These are phyloP conservation scores for Rhinella marina DNA, from an alignment of 2,797 vertebrate species.

Conservation along the genomic window DNA sequence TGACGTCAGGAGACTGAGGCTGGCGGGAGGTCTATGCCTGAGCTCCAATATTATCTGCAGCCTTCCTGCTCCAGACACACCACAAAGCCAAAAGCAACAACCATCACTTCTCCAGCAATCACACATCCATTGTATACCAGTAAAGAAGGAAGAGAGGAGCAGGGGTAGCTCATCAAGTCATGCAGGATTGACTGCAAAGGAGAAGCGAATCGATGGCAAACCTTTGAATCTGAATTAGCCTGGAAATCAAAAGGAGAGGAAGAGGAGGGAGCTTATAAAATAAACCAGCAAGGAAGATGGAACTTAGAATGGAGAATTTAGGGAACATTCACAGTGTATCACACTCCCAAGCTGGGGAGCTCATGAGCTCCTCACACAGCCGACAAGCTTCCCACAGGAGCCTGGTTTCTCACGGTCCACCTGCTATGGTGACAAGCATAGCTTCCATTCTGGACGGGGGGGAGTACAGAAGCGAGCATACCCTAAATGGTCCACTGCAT, in stretches of 20 bases:
- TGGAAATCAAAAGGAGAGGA: slow-evolving; percentile 74
- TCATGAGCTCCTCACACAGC: slow-evolving; percentile 89
- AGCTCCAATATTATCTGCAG: slow-evolving; percentile 58
- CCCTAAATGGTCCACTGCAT: slow-evolving; percentile 84
- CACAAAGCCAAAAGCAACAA: slow-evolving; percentile 64
- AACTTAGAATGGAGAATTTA: slow-evolving; percentile 96
- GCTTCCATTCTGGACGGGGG: slow-evolving; percentile 93
- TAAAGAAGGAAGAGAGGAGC: slow-evolving; percentile 55
- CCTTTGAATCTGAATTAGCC: slow-evolving; percentile 85
- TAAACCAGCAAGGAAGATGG: slow-evolving; percentile 85
- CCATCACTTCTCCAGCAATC: slow-evolving; percentile 64
- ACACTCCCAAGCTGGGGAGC: slow-evolving; percentile 87
- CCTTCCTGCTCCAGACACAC: slow-evolving; percentile 55
- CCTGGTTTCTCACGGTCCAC: slow-evolving; percentile 89
- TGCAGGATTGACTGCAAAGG: slow-evolving; percentile 82
- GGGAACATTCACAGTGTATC: slow-evolving; percentile 90
- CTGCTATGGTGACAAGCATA: slow-evolving; percentile 94
- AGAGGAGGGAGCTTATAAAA: slow-evolving; percentile 71
- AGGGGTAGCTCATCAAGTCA: slow-evolving; percentile 74
- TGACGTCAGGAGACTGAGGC: slow-evolving; percentile 73
- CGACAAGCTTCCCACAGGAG: slow-evolving; percentile 88
- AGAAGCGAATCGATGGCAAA: slow-evolving; percentile 82
- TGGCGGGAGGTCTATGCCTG: slow-evolving; percentile 29
- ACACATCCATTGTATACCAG: slow-evolving; percentile 63
- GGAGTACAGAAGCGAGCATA: slow-evolving; percentile 85